A percentile compares a stretch with the other conserved stretches of the same genome.
Evolutionary conservation across 2,888 invertebrate species (phyloP).

Genomic region (Vannuccia rotundouncinata): DNA sequence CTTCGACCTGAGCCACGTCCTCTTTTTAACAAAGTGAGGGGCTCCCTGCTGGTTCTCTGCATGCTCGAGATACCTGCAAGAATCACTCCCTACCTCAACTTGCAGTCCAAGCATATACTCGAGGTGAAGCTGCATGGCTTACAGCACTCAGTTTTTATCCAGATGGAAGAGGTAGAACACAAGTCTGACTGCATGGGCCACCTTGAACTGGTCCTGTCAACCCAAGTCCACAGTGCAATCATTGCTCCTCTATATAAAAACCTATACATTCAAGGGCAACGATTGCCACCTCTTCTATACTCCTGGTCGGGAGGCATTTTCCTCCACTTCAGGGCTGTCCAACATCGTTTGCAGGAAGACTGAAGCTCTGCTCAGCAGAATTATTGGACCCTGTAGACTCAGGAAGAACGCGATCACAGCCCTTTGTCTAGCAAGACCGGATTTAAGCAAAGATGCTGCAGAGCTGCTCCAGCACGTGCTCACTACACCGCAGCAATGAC

Average conservation of each 20-base stretch:
- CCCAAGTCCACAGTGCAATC: too few relatives aligned
- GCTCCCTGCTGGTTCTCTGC: not conserved
- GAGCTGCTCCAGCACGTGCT: not conserved
- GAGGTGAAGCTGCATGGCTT: not conserved
- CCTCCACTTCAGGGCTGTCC: not conserved
- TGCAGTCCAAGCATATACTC: not conserved
- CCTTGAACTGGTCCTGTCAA: not conserved
- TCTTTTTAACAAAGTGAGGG: not conserved
- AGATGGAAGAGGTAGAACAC: not conserved
- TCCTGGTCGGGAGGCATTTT: not conserved
- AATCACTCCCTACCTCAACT: not conserved
- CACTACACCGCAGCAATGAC: not conserved
- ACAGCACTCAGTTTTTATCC: not conserved
- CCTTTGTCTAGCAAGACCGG: not conserved
- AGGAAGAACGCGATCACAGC: not conserved
- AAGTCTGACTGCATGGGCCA: not conserved
- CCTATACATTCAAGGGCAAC: too few relatives aligned
- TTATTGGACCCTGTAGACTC: not conserved
- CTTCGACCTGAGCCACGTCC: not conserved
- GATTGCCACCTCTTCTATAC: not conserved
- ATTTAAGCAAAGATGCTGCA: not conserved
- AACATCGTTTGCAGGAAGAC: not conserved
- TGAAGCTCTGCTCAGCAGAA: not conserved
- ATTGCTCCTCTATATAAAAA: too few relatives aligned
- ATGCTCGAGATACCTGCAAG: not conserved